phyloP scores from a whole-genome alignment of 2,113 vertebrate species.

The Ictalurus punctatus region DNA sequence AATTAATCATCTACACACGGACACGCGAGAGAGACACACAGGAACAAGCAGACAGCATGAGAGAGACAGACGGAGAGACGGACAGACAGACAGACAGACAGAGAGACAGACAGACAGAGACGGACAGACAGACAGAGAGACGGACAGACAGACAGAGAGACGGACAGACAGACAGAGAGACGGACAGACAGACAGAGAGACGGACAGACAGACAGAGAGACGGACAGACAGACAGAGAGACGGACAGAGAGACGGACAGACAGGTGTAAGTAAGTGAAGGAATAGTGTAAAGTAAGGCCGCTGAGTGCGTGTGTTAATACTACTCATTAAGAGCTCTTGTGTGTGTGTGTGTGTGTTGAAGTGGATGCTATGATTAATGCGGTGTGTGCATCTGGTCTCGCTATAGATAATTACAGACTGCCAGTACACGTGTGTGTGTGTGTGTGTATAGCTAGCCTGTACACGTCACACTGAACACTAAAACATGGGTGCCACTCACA shows the following conservation, averaged over 20 bases:
- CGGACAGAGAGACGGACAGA: too few species aligned
- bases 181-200: not conserved
- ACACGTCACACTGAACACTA: not conserved
- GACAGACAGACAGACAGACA: not conserved
- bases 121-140: not conserved
- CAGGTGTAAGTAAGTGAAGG: not conserved
- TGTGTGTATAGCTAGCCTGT: not conserved
- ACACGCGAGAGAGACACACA: not conserved
- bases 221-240: not conserved
- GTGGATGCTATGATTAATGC: not conserved
- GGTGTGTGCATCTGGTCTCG: not conserved
- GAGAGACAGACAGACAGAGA: not conserved
- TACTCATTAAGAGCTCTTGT: not conserved
- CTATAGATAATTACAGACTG: constrained; percentile 4
- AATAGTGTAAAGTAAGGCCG: not conserved
- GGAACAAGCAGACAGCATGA: too few species aligned
- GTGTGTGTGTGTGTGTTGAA: not conserved
- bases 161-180: not conserved
- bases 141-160: not conserved
- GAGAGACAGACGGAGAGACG: not conserved
- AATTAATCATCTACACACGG: not conserved
- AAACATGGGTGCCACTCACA: not conserved
- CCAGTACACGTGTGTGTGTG: not conserved
- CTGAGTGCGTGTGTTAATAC: not conserved
- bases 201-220: not conserved